Conservation (phyloP, 2,113 vertebrate genomes). For the Mastomys coucha region DNA sequence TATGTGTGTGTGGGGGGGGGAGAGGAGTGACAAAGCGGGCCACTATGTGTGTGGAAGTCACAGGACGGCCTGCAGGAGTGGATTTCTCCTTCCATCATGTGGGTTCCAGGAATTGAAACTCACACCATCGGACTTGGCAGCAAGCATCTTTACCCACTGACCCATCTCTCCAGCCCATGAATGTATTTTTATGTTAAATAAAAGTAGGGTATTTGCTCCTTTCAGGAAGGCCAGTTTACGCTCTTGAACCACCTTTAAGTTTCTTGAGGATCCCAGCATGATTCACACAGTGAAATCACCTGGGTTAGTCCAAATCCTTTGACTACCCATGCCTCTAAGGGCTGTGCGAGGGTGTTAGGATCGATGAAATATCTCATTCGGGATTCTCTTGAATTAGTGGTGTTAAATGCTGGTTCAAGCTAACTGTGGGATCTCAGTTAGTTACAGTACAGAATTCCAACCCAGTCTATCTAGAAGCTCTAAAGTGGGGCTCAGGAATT, state of each 20-base stretch:
- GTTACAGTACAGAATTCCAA: slow-evolving; percentile 36
- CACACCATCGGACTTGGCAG: neutral
- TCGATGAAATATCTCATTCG: neutral
- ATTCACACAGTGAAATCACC: neutral
- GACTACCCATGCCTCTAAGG: neutral
- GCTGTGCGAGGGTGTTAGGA: neutral
- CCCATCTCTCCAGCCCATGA: neutral
- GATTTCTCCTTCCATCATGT: neutral
- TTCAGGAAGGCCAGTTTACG: neutral
- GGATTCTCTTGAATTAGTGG: slow-evolving; percentile 17
- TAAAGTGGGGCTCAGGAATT: neutral
- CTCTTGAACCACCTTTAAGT: neutral
- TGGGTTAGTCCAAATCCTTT: neutral
- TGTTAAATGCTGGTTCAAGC: neutral
- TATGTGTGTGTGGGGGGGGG: neutral
- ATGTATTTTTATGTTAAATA: slow-evolving; percentile 16
- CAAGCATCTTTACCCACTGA: neutral
- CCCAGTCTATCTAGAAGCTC: neutral
- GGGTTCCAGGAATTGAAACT: neutral
- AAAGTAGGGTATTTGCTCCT: neutral
- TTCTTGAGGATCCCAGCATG: neutral
- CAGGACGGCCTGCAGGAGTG: neutral
- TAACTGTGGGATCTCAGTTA: neutral
- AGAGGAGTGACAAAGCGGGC: neutral
- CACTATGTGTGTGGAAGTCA: neutral